phyloP scores from a whole-genome alignment of 2,113 vertebrate genomes.

The Platysteira castanea region DNA sequence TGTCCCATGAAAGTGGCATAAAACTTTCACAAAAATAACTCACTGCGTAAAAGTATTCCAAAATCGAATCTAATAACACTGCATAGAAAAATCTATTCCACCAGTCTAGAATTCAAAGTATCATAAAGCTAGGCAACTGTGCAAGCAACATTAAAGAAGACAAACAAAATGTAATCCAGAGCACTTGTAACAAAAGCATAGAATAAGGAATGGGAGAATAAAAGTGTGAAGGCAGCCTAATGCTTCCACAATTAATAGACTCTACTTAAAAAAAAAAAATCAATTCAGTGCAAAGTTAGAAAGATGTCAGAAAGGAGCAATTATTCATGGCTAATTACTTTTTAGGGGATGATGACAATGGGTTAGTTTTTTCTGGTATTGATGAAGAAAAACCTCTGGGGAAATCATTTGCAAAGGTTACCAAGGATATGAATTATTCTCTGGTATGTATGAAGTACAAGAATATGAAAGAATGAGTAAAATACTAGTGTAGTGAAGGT shows the following conservation, averaged over 20 bases:
- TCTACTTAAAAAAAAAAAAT: slow-evolving; percentile 70
- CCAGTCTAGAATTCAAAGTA: slow-evolving; percentile 60
- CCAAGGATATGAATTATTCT: slow-evolving; percentile 78
- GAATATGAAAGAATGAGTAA: slow-evolving; percentile 67
- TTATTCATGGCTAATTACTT: slow-evolving; percentile 80
- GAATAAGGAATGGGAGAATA: slow-evolving; percentile 59
- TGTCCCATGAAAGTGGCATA: slow-evolving; percentile 36
- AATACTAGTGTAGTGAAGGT: slow-evolving; percentile 69
- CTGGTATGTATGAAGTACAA: slow-evolving; percentile 60
- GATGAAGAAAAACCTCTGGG: slow-evolving; percentile 75
- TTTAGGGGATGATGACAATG: slow-evolving; percentile 75
- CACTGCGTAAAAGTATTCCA: slow-evolving; percentile 63
- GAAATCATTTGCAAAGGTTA: slow-evolving; percentile 81
- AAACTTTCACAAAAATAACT: slow-evolving; percentile 58
- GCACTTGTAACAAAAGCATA: slow-evolving; percentile 50
- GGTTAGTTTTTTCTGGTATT: slow-evolving; percentile 74
- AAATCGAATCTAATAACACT: slow-evolving; percentile 73
- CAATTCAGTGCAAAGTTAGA: slow-evolving; percentile 69
- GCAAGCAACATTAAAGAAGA: slow-evolving; percentile 58
- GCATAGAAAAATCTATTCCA: slow-evolving; percentile 69
- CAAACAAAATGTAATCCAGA: slow-evolving; percentile 52
- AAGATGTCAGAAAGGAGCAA: slow-evolving; percentile 72
- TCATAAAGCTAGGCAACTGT: slow-evolving; percentile 61
- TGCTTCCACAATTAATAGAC: slow-evolving; percentile 70
- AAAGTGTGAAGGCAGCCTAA: slow-evolving; percentile 57